A percentile compares a stretch with the other conserved stretches of the same genome.
phyloP scores from a whole-genome alignment of 2,113 vertebrate genomes.

The Gyps fulvus region DNA sequence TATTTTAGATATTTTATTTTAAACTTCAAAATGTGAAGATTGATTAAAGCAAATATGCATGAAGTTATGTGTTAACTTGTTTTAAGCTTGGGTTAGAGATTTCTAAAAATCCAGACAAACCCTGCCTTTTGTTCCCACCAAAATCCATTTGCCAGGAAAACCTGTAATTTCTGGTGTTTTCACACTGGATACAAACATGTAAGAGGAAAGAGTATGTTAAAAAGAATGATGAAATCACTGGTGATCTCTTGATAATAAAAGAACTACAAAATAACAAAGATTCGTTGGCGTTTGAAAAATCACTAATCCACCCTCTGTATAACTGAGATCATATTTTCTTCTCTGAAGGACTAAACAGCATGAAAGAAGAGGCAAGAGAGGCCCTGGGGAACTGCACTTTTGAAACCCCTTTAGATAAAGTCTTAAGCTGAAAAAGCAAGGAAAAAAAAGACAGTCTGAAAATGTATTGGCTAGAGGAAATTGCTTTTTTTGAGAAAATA shows the following conservation, averaged over 20 bases:
- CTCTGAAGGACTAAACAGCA: neutral
- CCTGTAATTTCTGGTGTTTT: neutral
- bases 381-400: neutral
- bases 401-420: constrained; percentile 6
- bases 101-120: neutral
- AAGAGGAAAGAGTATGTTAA: neutral
- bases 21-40: neutral
- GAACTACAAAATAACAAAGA: neutral
- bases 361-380: neutral
- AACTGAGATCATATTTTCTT: neutral
- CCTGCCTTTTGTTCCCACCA: neutral
- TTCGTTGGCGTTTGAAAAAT: neutral
- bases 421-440: neutral
- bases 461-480: neutral
- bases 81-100: neutral
- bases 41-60: neutral
- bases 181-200: neutral
- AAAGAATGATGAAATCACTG: neutral
- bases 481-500: constrained; percentile 3
- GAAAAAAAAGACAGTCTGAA: neutral
- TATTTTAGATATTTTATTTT: neutral
- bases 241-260: neutral
- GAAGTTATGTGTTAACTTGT: neutral
- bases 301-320: neutral
- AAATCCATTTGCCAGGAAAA: neutral